phyloP scores from a whole-genome alignment of 2,888 invertebrate species.

The Scaptomyza cyrtandrae region DNA sequence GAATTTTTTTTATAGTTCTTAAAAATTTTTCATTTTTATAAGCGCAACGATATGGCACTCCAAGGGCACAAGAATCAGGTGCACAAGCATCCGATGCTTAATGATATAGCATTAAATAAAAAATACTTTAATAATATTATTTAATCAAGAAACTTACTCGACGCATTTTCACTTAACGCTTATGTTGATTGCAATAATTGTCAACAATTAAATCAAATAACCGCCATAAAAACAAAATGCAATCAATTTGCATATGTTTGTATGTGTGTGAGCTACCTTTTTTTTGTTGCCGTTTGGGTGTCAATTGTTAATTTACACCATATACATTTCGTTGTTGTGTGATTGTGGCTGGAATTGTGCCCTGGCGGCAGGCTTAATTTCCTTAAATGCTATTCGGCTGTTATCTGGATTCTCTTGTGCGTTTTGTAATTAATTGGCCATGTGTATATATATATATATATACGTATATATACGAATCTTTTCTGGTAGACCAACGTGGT shows the following conservation, averaged over 20 bases:
- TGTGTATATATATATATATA: conserved; percentile 35
- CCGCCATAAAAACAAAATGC: conserved; percentile 14
- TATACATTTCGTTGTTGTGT: conserved; percentile 20
- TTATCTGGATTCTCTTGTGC: conserved; percentile 72
- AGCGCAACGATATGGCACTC: too few species aligned
- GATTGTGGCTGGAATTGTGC: background rate
- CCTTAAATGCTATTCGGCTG: conserved; percentile 54
- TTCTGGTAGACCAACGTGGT: too few species aligned
- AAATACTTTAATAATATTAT: too few species aligned
- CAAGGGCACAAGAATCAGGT: too few species aligned
- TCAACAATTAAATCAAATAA: background rate
- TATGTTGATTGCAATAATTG: conserved; percentile 21
- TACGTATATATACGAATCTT: conserved; percentile 44
- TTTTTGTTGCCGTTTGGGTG: conserved; percentile 43
- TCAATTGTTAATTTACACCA: conserved; percentile 58
- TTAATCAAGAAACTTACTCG: too few species aligned
- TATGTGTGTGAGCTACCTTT: conserved; percentile 7
- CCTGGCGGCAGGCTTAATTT: conserved; percentile 48
- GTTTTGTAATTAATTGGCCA: conserved; percentile 72
- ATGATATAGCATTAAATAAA: too few species aligned
- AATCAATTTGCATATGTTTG: conserved; percentile 28
- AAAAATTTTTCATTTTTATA: too few species aligned
- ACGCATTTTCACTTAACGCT: conserved; percentile 2
- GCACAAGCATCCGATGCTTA: too few species aligned
- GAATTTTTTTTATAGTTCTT: too few species aligned